Evolutionary conservation across 2,113 vertebrate genomes (phyloP), one percentile per base, ranked within the genome.

Genomic region (Manacus vitellinus): DNA sequence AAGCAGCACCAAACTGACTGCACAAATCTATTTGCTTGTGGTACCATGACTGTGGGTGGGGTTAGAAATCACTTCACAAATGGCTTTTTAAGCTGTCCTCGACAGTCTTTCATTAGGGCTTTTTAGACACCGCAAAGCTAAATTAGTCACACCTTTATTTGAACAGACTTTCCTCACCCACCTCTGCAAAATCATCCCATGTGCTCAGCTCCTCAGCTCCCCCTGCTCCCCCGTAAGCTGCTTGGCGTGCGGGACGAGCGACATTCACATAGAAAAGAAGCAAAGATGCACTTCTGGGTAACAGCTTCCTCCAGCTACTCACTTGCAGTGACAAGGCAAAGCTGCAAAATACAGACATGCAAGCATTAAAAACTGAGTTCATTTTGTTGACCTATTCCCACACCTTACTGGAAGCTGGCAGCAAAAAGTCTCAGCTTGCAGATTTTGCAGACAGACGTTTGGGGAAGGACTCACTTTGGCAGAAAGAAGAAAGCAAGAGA

Each of bases 101-200:
- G 30, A 79, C 52, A 52, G 70, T 80, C 88, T 92, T 90, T 96
- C 88, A 85, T 86, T 93, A 93, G 52, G 54, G 72, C 65, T 93
- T 84, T 93, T 94, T 55, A 74, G 63, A 67, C 85, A 85, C 85
- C 24, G 1, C 71, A 74, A 46, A 66, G 71, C 82, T 62, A 90
- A 95, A 96, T 92, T 79, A 88, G 88, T 72, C 94, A 94, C 92
- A 87, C 85, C 93, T 96, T 95, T 89, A 91, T 92, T 94, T 91
- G 94, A 86, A 63, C 86, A 92, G 84, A 59, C 73, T 89, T 93
- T 92, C 88, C 88, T 96, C 92, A 83, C 67, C 91, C 86, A 92
- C 79, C 83, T 80, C 88, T 94, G 86, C 85, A 95, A 86, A 83
- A 95, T 80, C 71, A 90, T 20, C 47, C 19, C 51, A 46, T 47